These are phyloP conservation scores for Drosophila micromelanica DNA, from an alignment of 1,140 invertebrate genomes.

Conservation along the genomic window DNA sequence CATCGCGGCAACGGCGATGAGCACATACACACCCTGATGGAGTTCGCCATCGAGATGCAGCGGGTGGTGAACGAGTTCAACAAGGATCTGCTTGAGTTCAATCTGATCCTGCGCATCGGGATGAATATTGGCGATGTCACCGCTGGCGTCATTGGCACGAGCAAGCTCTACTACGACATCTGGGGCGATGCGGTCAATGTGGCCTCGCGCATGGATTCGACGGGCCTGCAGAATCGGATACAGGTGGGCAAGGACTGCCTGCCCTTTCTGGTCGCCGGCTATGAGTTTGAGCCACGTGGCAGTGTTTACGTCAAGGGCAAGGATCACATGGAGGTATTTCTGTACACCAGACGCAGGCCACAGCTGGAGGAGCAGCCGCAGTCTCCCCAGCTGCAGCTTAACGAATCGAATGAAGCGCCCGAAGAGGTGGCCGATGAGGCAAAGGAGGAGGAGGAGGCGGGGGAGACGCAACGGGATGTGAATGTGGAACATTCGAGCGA, in stretches of 20 bases:
- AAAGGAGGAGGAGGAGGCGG: background rate
- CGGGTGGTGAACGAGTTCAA: constrained; percentile 95
- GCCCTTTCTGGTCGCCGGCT: constrained; percentile 87
- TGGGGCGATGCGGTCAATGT: constrained; percentile 99
- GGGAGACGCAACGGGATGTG: background rate
- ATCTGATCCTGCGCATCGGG: constrained; percentile 94
- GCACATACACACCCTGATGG: constrained; percentile 94
- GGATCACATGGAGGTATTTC: constrained; percentile 95
- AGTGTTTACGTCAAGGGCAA: constrained; percentile 97
- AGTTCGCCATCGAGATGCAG: constrained; percentile 95
- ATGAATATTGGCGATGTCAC: constrained; percentile 95
- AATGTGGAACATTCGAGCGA: background rate
- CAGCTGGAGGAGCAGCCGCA: constrained; percentile 11
- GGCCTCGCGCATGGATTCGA: constrained; percentile 97
- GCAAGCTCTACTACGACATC: constrained; percentile 98
- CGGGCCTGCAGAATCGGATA: constrained; percentile 92
- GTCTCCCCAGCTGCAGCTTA: background rate
- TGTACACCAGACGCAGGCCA: constrained; percentile 83
- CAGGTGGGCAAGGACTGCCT: constrained; percentile 93
- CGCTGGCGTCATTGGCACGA: constrained; percentile 97
- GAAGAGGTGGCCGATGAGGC: background rate
- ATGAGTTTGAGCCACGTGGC: constrained; percentile 93
- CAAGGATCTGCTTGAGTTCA: constrained; percentile 93
- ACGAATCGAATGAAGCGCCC: background rate
- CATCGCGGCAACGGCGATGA: constrained; percentile 88